phyloP scores from a whole-genome alignment of 2,113 vertebrate genomes.

The Lichenostomus cassidix region DNA sequence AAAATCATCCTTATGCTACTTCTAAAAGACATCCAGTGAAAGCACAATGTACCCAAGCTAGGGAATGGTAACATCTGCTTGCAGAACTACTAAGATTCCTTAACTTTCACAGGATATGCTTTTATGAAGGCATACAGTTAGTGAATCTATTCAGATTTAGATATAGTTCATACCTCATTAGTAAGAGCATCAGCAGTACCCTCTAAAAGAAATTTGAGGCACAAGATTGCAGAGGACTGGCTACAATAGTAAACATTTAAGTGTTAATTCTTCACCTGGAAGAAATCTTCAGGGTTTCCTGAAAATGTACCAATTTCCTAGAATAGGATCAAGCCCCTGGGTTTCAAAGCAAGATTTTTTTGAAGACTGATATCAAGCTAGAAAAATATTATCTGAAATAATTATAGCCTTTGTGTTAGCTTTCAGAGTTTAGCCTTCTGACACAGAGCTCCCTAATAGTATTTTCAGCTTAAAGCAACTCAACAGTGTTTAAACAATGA shows the following conservation, averaged over 20 bases:
- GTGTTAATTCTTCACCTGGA: constrained; percentile 7
- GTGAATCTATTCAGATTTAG: not conserved
- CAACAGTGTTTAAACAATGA: not conserved
- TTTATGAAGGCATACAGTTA: not conserved
- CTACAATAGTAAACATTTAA: not conserved
- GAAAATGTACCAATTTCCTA: not conserved
- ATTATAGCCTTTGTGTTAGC: not conserved
- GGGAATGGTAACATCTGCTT: not conserved
- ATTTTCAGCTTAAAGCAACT: constrained; percentile 8
- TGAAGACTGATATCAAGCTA: not conserved
- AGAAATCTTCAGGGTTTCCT: not conserved
- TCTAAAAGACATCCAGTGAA: not conserved
- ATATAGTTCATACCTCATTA: not conserved
- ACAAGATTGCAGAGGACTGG: not conserved
- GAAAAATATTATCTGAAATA: not conserved
- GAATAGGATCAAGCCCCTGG: not conserved
- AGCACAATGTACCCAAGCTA: fast-evolving
- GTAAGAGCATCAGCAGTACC: not conserved
- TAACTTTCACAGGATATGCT: not conserved
- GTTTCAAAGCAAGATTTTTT: not conserved
- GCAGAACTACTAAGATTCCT: not conserved
- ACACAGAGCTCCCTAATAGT: not conserved
- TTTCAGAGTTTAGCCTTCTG: not conserved
- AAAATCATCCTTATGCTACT: not conserved
- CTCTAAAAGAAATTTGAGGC: not conserved